Conservation (phyloP, 1,140 invertebrate genomes). For the Asbolus verrucosus region DNA sequence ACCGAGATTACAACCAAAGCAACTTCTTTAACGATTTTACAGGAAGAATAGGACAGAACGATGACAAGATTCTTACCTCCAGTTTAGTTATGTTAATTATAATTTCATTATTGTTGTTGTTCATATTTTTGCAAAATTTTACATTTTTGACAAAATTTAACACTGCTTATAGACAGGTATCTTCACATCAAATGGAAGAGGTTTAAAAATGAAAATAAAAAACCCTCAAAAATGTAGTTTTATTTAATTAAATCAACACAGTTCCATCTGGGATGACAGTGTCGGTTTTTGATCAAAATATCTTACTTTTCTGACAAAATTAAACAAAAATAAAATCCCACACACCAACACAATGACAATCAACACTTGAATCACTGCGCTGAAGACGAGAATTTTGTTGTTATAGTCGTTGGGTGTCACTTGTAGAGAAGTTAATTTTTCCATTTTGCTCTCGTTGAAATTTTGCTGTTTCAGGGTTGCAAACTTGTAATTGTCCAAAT, state of each 20-base stretch:
- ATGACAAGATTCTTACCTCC: too few species aligned
- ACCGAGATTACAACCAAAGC: neutral
- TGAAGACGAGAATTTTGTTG: neutral
- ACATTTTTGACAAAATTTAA: neutral
- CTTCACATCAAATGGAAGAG: neutral
- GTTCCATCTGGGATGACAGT: neutral
- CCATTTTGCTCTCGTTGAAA: neutral
- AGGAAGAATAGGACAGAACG: too few species aligned
- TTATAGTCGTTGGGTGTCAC: neutral
- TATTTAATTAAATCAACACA: neutral
- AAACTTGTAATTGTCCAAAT: constrained; percentile 25
- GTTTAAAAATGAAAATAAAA: neutral
- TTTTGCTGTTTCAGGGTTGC: neutral
- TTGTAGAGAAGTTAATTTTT: neutral
- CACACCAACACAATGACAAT: neutral
- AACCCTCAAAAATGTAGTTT: too few species aligned
- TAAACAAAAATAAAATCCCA: neutral
- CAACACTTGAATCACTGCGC: neutral
- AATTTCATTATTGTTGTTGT: too few species aligned
- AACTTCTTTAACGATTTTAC: constrained; percentile 3
- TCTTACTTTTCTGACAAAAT: neutral
- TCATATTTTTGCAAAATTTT: too few species aligned
- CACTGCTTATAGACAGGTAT: neutral
- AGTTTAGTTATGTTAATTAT: too few species aligned
- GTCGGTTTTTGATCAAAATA: neutral